Conservation (phyloP, 64 coral and sea anemone genomes). For the Platygyra sinensis region DNA sequence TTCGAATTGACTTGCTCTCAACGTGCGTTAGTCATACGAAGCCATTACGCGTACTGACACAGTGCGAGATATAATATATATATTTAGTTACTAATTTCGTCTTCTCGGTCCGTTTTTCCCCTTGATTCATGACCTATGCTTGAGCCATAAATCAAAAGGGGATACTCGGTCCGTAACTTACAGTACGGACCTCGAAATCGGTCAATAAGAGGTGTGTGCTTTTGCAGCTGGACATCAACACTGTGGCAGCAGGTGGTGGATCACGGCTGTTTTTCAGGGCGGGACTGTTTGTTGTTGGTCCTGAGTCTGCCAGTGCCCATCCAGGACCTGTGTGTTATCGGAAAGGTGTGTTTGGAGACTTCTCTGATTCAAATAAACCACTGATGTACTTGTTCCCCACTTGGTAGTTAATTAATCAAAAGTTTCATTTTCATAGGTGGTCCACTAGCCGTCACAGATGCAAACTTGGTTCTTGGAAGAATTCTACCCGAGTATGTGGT, state of each 20-base stretch:
- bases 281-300: conserved; percentile 86
- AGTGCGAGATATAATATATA: too few relatives aligned
- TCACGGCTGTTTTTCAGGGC: conserved; percentile 96
- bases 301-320: conserved; percentile 93
- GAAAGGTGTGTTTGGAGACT: conserved; percentile 64
- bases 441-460: conserved; percentile 89
- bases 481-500: conserved; percentile 83
- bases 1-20: too few relatives aligned
- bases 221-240: conserved; percentile 96
- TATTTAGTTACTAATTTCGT: too few relatives aligned
- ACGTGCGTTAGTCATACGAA: too few relatives aligned
- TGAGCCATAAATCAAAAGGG: too few relatives aligned
- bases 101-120: too few relatives aligned
- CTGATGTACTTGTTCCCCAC: too few relatives aligned
- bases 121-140: too few relatives aligned
- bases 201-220: not conserved
- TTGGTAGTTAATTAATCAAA: not conserved
- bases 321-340: conserved; percentile 97
- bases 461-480: conserved; percentile 91
- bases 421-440: conserved; percentile 57
- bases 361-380: not conserved
- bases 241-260: conserved; percentile 95
- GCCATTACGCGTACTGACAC: too few relatives aligned
- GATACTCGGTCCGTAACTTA: too few relatives aligned
- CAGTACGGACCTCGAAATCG: not conserved